These are phyloP conservation scores for Bergia sp. DNA, from an alignment of 92 coral and sea anemone species.

Conservation along the genomic window DNA sequence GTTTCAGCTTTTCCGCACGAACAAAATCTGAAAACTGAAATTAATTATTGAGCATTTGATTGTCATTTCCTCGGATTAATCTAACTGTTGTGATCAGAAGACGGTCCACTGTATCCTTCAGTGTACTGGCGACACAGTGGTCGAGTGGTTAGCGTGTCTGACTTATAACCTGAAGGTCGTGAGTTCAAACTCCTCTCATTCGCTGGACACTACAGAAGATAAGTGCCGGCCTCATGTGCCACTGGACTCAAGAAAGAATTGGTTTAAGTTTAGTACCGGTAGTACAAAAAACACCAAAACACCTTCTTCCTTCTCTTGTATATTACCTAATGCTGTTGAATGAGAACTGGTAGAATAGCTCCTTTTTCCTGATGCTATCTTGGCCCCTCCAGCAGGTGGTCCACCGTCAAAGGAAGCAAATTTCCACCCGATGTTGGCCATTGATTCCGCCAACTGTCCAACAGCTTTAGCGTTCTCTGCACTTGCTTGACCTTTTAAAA, in stretches of 20 bases:
- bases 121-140: too few relatives aligned
- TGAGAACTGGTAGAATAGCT: constrained; percentile 79
- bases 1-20: not conserved
- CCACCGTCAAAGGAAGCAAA: constrained; percentile 64
- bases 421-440: constrained; percentile 93
- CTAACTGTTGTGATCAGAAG: not conserved
- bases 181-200: too few relatives aligned
- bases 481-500: constrained; percentile 83
- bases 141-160: too few relatives aligned
- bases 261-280: too few relatives aligned
- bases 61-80: too few relatives aligned
- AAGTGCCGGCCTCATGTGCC: too few relatives aligned
- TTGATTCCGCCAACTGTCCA: constrained; percentile 82
- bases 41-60: too few relatives aligned
- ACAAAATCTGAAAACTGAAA: not conserved
- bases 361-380: constrained; percentile 60
- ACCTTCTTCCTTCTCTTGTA: too few relatives aligned
- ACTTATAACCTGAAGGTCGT: too few relatives aligned
- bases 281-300: too few relatives aligned
- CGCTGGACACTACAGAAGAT: too few relatives aligned
- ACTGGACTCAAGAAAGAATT: too few relatives aligned
- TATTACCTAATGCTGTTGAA: constrained; percentile 6
- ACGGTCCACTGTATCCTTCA: not conserved
- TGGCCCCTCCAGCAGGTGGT: constrained; percentile 48
- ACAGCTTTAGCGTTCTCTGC: constrained; percentile 86